A percentile compares a stretch with the other conserved stretches of the same genome.
phyloP scores from a whole-genome alignment of 1,140 invertebrate species.

The Subanguina moxae region DNA sequence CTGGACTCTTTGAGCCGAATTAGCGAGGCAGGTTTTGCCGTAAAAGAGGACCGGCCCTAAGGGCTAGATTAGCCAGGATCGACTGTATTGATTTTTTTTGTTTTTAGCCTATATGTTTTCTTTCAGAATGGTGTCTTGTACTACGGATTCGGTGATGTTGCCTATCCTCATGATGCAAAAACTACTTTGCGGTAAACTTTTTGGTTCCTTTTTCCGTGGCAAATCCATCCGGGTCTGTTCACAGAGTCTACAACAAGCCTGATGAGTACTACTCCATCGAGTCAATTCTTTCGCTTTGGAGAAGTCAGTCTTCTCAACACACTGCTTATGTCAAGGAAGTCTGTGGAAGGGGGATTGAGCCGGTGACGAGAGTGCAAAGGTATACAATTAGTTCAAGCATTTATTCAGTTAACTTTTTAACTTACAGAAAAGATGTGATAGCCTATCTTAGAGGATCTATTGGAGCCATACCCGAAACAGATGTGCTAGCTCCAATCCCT shows the following conservation, averaged over 20 bases:
- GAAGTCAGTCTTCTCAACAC: slow-evolving; percentile 29
- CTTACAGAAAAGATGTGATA: slow-evolving; percentile 16
- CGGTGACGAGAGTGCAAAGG: slow-evolving; percentile 42
- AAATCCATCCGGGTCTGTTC: slow-evolving; percentile 6
- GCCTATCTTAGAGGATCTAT: slow-evolving; percentile 27
- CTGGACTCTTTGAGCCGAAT: too few relatives aligned
- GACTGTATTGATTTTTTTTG: too few relatives aligned
- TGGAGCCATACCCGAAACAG: slow-evolving; percentile 25
- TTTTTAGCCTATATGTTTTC: too few relatives aligned
- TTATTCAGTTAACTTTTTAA: slow-evolving; percentile 16
- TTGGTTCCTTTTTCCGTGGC: too few relatives aligned
- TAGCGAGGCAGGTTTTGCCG: too few relatives aligned
- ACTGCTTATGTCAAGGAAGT: slow-evolving; percentile 40
- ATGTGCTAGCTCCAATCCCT: slow-evolving; percentile 42
- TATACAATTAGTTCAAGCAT: slow-evolving; percentile 9
- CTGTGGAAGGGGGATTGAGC: slow-evolving; percentile 40
- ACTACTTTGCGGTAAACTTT: slow-evolving; percentile 9
- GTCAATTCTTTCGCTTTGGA: slow-evolving; percentile 43
- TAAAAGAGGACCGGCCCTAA: too few relatives aligned
- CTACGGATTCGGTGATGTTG: slow-evolving; percentile 42
- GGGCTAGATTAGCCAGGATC: too few relatives aligned
- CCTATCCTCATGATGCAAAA: slow-evolving; percentile 37
- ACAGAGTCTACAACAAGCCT: slow-evolving; percentile 37
- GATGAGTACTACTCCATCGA: slow-evolving; percentile 43
- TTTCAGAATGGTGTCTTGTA: slow-evolving; percentile 35